Percentiles rank a stretch among this genome's conserved stretches.
phyloP scores from a whole-genome alignment of 64 coral and sea anemone species.

The Dendronephthya gigantea region DNA sequence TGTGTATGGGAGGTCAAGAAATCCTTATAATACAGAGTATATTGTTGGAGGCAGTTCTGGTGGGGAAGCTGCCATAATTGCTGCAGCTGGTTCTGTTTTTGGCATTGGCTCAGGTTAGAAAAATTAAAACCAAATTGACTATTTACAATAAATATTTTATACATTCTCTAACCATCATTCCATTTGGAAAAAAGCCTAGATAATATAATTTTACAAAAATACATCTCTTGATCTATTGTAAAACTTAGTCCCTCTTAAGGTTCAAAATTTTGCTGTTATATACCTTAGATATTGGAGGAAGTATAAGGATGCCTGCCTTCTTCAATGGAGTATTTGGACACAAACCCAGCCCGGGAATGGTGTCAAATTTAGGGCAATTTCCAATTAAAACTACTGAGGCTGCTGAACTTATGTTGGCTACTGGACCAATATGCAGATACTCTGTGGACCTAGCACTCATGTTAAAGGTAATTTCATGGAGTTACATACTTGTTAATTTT shows the following conservation, averaged over 20 bases:
- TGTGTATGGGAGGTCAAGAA: slow-evolving; percentile 69
- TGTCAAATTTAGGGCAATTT: slow-evolving; percentile 88
- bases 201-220: no score
- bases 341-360: slow-evolving; percentile 74
- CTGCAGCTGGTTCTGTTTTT: slow-evolving; percentile 70
- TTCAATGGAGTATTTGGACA: slow-evolving; percentile 97
- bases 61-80: slow-evolving; percentile 71
- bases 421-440: slow-evolving; percentile 92
- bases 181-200: no score
- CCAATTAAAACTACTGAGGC: slow-evolving; percentile 49
- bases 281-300: slow-evolving; percentile 71
- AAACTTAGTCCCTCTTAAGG: no score
- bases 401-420: slow-evolving; percentile 59
- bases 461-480: slow-evolving; percentile 23
- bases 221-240: no score
- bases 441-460: slow-evolving; percentile 58
- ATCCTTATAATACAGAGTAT: slow-evolving; percentile 61
- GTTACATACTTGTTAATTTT: background rate
- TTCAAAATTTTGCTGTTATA: no score
- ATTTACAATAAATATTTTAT: no score
- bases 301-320: slow-evolving; percentile 87
- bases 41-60: slow-evolving; percentile 86
- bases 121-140: background rate
- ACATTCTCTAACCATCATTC: no score
- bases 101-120: slow-evolving; percentile 77